phyloP scores from a whole-genome alignment of 2,113 vertebrate species.

The Pyrgilauda ruficollis region DNA sequence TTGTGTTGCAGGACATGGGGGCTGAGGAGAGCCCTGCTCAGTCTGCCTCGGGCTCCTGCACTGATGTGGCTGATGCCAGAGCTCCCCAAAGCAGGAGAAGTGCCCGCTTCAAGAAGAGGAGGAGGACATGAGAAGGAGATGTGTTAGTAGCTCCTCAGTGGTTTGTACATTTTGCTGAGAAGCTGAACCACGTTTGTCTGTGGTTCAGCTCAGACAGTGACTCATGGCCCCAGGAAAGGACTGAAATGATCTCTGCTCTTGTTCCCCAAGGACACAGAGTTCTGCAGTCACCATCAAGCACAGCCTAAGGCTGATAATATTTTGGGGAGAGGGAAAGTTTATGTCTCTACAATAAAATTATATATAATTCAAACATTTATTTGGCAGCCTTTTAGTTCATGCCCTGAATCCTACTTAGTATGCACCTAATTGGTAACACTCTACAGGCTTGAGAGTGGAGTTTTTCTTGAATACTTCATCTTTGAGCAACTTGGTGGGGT shows the following conservation, averaged over 20 bases:
- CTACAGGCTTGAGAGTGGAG: not conserved
- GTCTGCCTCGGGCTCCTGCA: not conserved
- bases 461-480: not conserved
- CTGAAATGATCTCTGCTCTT: not conserved
- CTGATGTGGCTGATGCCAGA: not conserved
- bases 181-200: not conserved
- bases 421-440: not conserved
- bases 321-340: not conserved
- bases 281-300: not conserved
- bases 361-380: not conserved
- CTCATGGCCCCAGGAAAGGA: not conserved
- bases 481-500: not conserved
- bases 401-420: not conserved
- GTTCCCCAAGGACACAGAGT: not conserved
- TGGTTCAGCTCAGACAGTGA: not conserved
- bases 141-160: not conserved
- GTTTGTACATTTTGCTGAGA: not conserved
- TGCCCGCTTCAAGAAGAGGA: slow-evolving; percentile 44
- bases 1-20: not conserved
- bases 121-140: not conserved
- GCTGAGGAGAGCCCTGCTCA: not conserved
- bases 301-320: not conserved
- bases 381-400: not conserved
- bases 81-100: slow-evolving; percentile 26
- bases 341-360: not conserved